Evolutionary conservation across 2,113 vertebrate genomes (phyloP), one percentile per base, ranked within the genome.

Genomic region (Cryptotis parvus): DNA sequence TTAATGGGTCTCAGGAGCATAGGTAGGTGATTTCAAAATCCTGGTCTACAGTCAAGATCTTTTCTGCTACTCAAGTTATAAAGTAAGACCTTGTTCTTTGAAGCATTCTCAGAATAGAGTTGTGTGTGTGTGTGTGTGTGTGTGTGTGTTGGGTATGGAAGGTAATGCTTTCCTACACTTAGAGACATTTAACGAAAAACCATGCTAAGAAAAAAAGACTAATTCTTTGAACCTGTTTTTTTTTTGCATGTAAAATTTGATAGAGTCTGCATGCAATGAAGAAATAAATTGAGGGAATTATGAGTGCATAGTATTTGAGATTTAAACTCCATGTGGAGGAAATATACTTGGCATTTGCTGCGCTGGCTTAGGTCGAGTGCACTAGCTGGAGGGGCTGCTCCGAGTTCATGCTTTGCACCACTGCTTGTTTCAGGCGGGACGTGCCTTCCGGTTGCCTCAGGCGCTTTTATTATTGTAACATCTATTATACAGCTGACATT

Each of bases 191-290:
- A 45, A 26, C 49, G 52, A 87, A 45, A 87, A 63, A 39, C 75
- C n/a, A 72, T 37, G n/a, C 78, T 41, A n/a, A 7, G 10, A 69
- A 74, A 33, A 55, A 27, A 4, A 58, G 18, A 58, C 20, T 18
- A 58, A 9, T 69, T 77, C 39, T 74, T 20, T 49, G 58, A 41
- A 26, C n/a, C 41, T 88, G 43, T 31, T 77, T 92, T 69, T 41
- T 52, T 82, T 26, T n/a, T 41, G 33, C 77, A 89, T 70, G 83
- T 78, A 70, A 70, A 41, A 81, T 73, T 41, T 65, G n/a, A n/a
- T n/a, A 18, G 70, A 83, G 80, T 63, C 78, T n/a, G n/a, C 27
- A 49, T 52, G 12, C 26, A 43, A 73, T 22, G 18, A 37, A 3
- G 20, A 79, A 35, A 77, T 10, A 11, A 83, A 26, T 31, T 55